Conservation (phyloP, 2,888 invertebrate genomes). For the Criorhina ranunculi region DNA sequence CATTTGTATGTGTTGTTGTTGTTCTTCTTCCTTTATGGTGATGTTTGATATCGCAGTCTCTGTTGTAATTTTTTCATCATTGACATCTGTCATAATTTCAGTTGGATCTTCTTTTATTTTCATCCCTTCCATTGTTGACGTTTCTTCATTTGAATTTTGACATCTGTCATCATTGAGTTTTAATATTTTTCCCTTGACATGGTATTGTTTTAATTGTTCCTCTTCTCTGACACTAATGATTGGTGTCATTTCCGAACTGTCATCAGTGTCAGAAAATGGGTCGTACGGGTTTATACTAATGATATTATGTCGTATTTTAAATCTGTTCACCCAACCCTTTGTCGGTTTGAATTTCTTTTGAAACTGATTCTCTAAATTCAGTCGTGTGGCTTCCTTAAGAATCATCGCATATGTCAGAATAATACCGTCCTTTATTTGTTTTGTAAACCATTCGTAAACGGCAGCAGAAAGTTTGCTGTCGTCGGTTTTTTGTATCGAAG, state of each 20-base stretch:
- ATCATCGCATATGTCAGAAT: constrained; percentile 34
- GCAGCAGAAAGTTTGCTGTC: constrained; percentile 23
- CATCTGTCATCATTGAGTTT: background rate
- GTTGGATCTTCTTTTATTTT: constrained; percentile 45
- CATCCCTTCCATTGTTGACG: background rate
- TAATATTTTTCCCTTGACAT: background rate
- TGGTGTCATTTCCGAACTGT: constrained; percentile 5
- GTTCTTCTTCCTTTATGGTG: too few species aligned
- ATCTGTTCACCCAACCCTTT: constrained; percentile 30
- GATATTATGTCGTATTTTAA: constrained; percentile 21
- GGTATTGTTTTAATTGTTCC: background rate
- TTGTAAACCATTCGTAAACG: constrained; percentile 27
- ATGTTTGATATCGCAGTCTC: too few species aligned
- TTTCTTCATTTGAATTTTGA: background rate
- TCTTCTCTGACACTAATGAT: background rate
- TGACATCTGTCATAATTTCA: background rate
- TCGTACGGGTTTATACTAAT: constrained; percentile 23
- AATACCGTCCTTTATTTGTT: background rate
- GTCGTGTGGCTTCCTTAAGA: constrained; percentile 26
- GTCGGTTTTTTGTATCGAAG: constrained; percentile 31
- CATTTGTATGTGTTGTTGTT: too few species aligned
- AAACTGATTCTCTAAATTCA: constrained; percentile 2
- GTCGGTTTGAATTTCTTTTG: constrained; percentile 29
- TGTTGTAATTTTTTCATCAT: too few species aligned
- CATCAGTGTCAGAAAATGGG: too few species aligned